phyloP scores from a whole-genome alignment of 2,113 vertebrate genomes.

The Sterrhoptilus dennistouni region DNA sequence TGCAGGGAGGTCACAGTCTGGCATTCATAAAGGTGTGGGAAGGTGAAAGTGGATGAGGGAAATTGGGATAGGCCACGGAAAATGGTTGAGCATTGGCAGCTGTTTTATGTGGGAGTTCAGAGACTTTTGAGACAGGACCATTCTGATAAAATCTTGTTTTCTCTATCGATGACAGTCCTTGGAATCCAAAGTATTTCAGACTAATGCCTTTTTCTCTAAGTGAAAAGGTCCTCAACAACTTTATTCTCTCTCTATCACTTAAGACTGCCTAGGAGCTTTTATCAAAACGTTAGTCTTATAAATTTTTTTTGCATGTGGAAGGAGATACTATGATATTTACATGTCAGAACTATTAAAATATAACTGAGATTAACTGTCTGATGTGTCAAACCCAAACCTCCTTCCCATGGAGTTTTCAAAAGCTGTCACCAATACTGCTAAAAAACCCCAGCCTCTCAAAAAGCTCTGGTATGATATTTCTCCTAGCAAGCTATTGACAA shows the following conservation, averaged over 20 bases:
- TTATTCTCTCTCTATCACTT: neutral
- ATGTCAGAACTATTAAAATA: neutral
- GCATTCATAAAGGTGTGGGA: neutral
- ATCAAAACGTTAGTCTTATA: neutral
- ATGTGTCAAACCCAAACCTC: neutral
- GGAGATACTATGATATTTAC: neutral
- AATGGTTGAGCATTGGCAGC: neutral
- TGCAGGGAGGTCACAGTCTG: neutral
- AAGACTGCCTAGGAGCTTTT: neutral
- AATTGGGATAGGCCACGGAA: neutral
- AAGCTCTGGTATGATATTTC: neutral
- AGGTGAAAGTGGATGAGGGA: neutral
- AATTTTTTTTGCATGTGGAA: neutral
- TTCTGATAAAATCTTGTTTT: neutral
- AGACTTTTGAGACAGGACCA: neutral
- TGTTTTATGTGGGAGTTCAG: accelerated
- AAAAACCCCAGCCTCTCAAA: neutral
- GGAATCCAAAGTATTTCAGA: neutral
- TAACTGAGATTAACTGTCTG: neutral
- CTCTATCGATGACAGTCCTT: neutral
- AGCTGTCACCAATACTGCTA: neutral
- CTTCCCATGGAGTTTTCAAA: neutral
- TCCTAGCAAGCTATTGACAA: neutral
- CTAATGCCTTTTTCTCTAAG: neutral
- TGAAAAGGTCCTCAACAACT: neutral